Percentiles rank a stretch among this genome's conserved stretches.
Evolutionary conservation across 2,113 vertebrate genomes (phyloP).

Genomic region (Isurus oxyrinchus): DNA sequence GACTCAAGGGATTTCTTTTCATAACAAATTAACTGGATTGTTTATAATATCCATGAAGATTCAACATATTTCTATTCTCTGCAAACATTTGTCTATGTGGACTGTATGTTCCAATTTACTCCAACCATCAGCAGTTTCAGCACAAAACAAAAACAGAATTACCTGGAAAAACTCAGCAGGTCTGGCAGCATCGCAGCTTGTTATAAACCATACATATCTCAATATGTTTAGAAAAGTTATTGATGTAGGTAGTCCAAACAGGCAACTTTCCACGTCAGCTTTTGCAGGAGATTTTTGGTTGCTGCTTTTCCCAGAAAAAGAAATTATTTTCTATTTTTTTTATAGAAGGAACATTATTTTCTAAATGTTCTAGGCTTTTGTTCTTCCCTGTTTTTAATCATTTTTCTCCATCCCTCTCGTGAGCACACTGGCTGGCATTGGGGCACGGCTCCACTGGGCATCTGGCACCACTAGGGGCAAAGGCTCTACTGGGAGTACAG

Average conservation of each 20-base stretch:
- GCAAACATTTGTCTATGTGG: not conserved
- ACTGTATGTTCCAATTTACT: not conserved
- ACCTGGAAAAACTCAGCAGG: too few species aligned
- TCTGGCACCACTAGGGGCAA: not conserved
- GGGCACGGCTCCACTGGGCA: not conserved
- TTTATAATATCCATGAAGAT: not conserved
- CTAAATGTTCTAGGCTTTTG: not conserved
- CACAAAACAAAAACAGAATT: too few species aligned
- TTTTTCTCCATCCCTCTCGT: not conserved
- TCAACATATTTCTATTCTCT: slow-evolving; percentile 2
- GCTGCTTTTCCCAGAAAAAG: not conserved
- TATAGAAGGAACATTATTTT: not conserved
- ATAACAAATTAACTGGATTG: not conserved
- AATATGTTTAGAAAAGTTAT: not conserved
- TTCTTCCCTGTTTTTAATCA: not conserved
- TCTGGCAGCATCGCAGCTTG: too few species aligned
- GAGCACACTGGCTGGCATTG: not conserved
- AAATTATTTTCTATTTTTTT: not conserved
- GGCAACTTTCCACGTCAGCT: not conserved
- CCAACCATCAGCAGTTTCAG: not conserved
- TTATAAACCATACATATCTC: not conserved
- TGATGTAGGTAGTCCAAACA: not conserved
- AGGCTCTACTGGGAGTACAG: too few species aligned
- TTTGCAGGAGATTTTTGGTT: not conserved
- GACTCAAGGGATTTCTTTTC: not conserved